phyloP scores from a whole-genome alignment of 2,888 invertebrate genomes.

The Macaria notata region DNA sequence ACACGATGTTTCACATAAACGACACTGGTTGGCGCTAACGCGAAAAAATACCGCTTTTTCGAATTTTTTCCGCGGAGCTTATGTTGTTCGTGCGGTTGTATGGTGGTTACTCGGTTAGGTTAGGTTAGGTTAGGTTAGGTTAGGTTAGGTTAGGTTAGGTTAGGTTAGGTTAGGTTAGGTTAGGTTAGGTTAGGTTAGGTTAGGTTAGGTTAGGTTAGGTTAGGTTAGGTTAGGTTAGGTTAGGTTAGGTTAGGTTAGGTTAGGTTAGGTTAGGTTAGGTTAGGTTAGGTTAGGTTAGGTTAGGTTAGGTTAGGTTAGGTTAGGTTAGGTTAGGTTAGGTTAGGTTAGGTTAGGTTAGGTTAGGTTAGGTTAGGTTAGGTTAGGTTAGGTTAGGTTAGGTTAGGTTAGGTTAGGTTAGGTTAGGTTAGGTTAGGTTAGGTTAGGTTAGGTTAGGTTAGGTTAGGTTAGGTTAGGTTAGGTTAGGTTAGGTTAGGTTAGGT shows the following conservation, averaged over 20 bases:
- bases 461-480: conserved; percentile 6
- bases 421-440: conserved; percentile 6
- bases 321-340: conserved; percentile 30
- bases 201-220: conserved; percentile 30
- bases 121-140: conserved; percentile 21
- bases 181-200: conserved; percentile 28
- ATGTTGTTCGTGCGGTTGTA: too few relatives aligned
- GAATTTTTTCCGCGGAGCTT: too few relatives aligned
- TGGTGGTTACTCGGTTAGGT: conserved; percentile 19
- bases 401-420: conserved; percentile 27
- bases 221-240: conserved; percentile 26
- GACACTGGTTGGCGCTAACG: too few relatives aligned
- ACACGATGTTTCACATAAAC: too few relatives aligned
- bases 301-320: conserved; percentile 36
- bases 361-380: conserved; percentile 28
- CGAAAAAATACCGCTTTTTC: too few relatives aligned
- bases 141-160: conserved; percentile 29
- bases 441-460: conserved; percentile 6
- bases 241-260: conserved; percentile 26
- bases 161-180: conserved; percentile 27
- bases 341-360: conserved; percentile 29
- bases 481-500: conserved; percentile 6
- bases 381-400: conserved; percentile 27
- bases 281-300: conserved; percentile 33
- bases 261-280: conserved; percentile 30